These are phyloP conservation scores for Alfaro cultratus DNA, from an alignment of 2,797 vertebrate species.

Conservation along the genomic window DNA sequence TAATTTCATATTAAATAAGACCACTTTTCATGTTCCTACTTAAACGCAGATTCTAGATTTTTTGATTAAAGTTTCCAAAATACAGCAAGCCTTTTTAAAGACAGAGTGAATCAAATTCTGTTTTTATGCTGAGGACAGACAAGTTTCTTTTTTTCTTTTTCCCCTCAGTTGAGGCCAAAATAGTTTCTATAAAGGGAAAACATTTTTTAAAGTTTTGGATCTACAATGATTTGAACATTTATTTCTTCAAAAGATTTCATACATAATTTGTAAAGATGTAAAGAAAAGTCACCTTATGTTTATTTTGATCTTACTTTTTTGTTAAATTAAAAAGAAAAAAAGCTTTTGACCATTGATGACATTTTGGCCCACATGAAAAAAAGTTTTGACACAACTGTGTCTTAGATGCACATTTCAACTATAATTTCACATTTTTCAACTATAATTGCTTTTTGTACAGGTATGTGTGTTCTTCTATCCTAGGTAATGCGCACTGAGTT, in stretches of 20 bases:
- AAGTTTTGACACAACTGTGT: neutral
- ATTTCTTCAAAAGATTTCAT: neutral
- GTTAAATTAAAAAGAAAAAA: neutral
- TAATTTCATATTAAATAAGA: neutral
- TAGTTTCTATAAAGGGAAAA: neutral
- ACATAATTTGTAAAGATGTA: neutral
- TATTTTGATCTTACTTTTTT: neutral
- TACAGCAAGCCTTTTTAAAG: too few relatives aligned
- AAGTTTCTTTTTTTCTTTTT: too few relatives aligned
- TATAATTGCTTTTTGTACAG: neutral
- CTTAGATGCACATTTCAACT: neutral
- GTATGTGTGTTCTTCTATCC: neutral
- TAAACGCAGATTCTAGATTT: neutral
- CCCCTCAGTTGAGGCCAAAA: neutral
- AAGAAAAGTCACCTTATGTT: neutral
- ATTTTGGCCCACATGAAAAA: neutral
- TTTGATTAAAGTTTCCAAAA: too few relatives aligned
- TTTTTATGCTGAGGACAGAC: too few relatives aligned
- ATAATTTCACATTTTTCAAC: neutral
- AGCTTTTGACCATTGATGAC: neutral
- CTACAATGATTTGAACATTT: neutral
- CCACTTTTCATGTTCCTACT: neutral
- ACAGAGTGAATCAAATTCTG: too few relatives aligned
- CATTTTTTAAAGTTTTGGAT: neutral
- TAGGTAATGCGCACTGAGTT: neutral